Evolutionary conservation across 2,888 invertebrate species (phyloP).

Genomic region (Leptopterna dolabrata): DNA sequence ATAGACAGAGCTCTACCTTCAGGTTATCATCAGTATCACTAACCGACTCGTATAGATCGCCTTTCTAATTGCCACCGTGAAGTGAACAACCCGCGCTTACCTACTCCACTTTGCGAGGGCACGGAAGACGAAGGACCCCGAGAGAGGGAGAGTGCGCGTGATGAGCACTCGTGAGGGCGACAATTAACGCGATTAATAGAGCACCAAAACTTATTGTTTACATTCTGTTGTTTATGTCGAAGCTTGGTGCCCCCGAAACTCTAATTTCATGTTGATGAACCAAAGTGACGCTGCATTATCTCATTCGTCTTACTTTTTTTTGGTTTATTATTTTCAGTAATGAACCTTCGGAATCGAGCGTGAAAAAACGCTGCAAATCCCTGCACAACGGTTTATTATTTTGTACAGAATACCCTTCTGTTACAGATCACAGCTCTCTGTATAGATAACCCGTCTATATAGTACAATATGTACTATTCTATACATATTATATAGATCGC

Average conservation of each 20-base stretch:
- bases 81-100: background rate
- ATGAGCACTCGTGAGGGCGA: background rate
- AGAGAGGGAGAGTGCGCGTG: background rate
- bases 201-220: background rate
- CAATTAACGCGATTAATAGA: background rate
- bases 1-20: background rate
- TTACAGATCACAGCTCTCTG: too few relatives aligned
- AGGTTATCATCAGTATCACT: slow-evolving; percentile 1
- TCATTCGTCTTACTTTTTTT: too few relatives aligned
- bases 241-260: background rate
- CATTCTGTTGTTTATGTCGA: background rate
- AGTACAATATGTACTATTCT: too few relatives aligned
- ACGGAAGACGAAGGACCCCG: background rate
- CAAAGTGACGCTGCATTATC: too few relatives aligned
- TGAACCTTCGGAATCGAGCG: too few relatives aligned
- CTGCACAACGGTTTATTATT: too few relatives aligned
- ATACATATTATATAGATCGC: too few relatives aligned
- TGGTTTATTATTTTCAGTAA: too few relatives aligned
- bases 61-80: background rate
- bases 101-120: slow-evolving; percentile 5
- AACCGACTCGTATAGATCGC: background rate
- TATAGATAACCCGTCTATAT: too few relatives aligned
- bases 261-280: too few relatives aligned
- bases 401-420: too few relatives aligned
- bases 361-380: too few relatives aligned